Conservation (phyloP, 1,140 invertebrate species). For the Polyergus mexicanus region DNA sequence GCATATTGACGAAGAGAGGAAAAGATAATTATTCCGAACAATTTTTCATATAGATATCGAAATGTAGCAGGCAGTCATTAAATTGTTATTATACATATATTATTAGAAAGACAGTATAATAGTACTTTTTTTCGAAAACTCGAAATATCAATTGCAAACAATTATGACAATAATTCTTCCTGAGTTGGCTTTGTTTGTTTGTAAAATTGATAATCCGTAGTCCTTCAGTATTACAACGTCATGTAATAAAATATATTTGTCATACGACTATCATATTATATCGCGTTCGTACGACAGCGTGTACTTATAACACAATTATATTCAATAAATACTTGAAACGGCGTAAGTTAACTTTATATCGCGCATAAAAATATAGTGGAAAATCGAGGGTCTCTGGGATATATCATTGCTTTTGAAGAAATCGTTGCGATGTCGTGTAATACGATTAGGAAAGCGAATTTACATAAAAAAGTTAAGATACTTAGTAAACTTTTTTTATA, state of each 20-base stretch:
- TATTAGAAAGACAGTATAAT: conserved; percentile 40
- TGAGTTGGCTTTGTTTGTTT: conserved; percentile 74
- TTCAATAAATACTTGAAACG: conserved; percentile 67
- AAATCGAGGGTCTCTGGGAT: not conserved
- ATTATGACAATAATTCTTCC: conserved; percentile 83
- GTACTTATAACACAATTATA: conserved; percentile 64
- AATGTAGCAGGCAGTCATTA: conserved; percentile 77
- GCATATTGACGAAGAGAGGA: conserved; percentile 16
- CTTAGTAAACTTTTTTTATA: not conserved
- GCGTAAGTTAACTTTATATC: conserved; percentile 66
- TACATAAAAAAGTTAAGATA: not conserved
- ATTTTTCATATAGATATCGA: conserved; percentile 80
- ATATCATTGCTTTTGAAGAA: conserved; percentile 44
- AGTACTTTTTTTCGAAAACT: conserved; percentile 66
- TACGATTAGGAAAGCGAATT: not conserved
- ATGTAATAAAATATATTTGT: conserved; percentile 59
- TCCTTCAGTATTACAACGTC: conserved; percentile 55
- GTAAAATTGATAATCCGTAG: conserved; percentile 61
- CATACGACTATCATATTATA: not conserved
- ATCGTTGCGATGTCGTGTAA: conserved; percentile 34
- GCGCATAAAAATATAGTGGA: conserved; percentile 57
- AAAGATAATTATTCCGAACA: conserved; percentile 54
- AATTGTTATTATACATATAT: conserved; percentile 29
- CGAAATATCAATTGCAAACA: conserved; percentile 67
- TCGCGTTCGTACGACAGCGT: conserved; percentile 60